phyloP scores from a whole-genome alignment of 2,113 vertebrate genomes.

The Riparia riparia region DNA sequence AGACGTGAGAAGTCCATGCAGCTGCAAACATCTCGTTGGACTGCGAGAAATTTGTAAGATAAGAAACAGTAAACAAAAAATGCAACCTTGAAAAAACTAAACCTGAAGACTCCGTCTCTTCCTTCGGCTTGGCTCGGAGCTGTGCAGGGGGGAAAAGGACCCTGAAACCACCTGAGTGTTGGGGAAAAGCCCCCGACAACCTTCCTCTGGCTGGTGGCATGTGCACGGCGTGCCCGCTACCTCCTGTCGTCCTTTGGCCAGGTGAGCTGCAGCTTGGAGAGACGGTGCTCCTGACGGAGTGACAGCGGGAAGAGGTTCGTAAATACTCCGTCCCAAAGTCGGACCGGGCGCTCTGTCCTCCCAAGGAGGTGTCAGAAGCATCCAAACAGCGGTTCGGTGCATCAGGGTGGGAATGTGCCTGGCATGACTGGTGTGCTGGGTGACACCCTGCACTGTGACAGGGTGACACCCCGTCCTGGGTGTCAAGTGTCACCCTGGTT shows the following conservation, averaged over 20 bases:
- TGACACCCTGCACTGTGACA: too few relatives aligned
- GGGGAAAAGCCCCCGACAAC: too few relatives aligned
- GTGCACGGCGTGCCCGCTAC: accelerated
- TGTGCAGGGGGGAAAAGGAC: too few relatives aligned
- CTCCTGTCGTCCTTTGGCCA: background rate
- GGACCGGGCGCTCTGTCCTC: accelerated
- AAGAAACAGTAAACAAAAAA: too few relatives aligned
- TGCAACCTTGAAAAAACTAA: too few relatives aligned
- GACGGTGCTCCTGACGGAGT: background rate
- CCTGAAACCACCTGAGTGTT: too few relatives aligned
- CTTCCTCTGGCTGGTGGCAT: background rate
- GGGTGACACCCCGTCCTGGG: background rate
- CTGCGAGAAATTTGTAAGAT: too few relatives aligned
- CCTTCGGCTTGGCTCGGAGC: too few relatives aligned
- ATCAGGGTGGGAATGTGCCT: background rate
- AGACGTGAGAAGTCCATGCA: too few relatives aligned
- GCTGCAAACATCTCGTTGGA: too few relatives aligned
- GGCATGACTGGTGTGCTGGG: background rate
- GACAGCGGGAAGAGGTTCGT: background rate
- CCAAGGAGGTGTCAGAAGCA: background rate
- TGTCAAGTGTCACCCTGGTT: too few relatives aligned
- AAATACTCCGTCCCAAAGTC: background rate
- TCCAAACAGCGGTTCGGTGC: background rate
- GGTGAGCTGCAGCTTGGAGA: background rate
- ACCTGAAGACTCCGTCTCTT: too few relatives aligned